Evolutionary conservation across 2,113 vertebrate species (phyloP).

Genomic region (Clinocottus analis): DNA sequence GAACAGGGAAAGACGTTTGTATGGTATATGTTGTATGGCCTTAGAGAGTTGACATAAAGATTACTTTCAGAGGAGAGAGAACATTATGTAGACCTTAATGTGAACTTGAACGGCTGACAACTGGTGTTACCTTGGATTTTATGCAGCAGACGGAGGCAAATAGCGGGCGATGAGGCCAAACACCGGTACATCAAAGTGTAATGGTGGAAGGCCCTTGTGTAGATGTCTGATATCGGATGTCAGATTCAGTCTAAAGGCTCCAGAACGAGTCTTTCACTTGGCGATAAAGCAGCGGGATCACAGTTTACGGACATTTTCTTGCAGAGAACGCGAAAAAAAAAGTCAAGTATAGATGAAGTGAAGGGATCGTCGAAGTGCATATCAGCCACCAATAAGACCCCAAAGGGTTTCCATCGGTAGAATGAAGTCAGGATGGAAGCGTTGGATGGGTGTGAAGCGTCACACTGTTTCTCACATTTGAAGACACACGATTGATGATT

Average conservation of each 20-base stretch:
- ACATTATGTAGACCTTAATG: neutral
- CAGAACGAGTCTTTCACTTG: constrained; percentile 3
- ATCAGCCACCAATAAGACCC: fast-evolving
- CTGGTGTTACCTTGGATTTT: constrained; percentile 8
- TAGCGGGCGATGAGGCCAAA: constrained; percentile 7
- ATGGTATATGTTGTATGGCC: neutral
- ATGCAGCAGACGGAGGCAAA: constrained; percentile 1
- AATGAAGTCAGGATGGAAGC: neutral
- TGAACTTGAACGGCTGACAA: neutral
- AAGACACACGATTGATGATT: neutral
- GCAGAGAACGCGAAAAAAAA: neutral
- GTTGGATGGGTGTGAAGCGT: neutral
- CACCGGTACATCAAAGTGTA: constrained; percentile 8
- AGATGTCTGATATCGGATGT: constrained; percentile 7
- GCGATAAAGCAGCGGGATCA: constrained; percentile 10
- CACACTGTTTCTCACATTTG: neutral
- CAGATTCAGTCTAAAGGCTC: constrained; percentile 8
- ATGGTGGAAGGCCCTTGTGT: constrained; percentile 21
- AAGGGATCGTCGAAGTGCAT: constrained; percentile 5
- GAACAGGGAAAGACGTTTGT: neutral
- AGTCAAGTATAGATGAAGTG: neutral
- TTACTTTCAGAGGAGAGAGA: neutral
- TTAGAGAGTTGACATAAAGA: neutral
- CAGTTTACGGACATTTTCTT: neutral
- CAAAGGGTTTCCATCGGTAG: neutral